Evolutionary conservation across 1,140 invertebrate genomes (phyloP).

Genomic region (Drosophila arawakana): DNA sequence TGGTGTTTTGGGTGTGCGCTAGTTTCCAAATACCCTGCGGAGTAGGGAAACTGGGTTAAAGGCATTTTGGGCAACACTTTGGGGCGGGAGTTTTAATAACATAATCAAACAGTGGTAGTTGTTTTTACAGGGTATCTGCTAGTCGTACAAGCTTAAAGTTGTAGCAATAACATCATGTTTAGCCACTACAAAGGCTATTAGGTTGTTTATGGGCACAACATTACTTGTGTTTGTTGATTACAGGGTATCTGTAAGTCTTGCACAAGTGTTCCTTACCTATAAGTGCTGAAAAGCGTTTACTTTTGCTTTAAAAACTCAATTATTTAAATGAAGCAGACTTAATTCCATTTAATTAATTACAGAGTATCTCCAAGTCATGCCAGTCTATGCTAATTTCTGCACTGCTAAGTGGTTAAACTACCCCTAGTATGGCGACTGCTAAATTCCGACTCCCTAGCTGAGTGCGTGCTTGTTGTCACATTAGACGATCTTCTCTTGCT

Average conservation of each 20-base stretch:
- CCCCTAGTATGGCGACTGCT: not conserved
- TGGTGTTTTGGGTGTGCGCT: slow-evolving; percentile 17
- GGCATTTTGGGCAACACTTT: not conserved
- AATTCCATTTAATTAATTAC: not conserved
- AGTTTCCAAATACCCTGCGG: not conserved
- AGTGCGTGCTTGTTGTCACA: slow-evolving; percentile 40
- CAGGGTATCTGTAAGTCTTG: not conserved
- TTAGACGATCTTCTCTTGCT: slow-evolving; percentile 1
- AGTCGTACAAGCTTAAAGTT: not conserved
- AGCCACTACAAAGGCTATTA: not conserved
- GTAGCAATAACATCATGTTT: not conserved
- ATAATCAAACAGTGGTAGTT: not conserved
- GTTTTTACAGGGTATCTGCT: not conserved
- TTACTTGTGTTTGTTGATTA: not conserved
- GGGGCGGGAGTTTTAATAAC: no score
- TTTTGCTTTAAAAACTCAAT: not conserved
- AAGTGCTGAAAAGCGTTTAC: no score
- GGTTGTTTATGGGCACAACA: no score
- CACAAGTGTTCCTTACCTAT: not conserved
- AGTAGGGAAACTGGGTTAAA: slow-evolving; percentile 1
- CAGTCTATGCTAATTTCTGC: not conserved
- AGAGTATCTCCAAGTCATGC: slow-evolving; percentile 2
- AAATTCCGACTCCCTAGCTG: not conserved
- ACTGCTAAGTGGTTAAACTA: slow-evolving; percentile 8
- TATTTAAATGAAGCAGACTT: not conserved